Conservation (phyloP, 2,888 invertebrate genomes). For the Eupithecia subumbrata region DNA sequence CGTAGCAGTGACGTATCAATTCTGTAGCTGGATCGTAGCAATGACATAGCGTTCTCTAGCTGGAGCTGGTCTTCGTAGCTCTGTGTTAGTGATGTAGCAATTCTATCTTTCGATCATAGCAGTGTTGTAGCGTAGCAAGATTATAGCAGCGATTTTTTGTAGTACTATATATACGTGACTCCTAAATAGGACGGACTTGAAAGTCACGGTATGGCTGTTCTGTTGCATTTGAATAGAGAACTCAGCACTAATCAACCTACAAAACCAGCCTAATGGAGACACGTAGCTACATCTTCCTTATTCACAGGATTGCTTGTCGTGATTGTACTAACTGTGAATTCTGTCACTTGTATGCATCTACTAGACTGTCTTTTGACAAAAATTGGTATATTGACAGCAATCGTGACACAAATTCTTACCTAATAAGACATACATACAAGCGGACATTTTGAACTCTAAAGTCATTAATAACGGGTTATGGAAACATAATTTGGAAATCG, state of each 20-base stretch:
- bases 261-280: neutral
- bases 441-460: too few relatives aligned
- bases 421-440: neutral
- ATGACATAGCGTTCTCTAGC: too few relatives aligned
- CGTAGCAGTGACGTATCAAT: neutral
- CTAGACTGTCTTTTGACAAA: neutral
- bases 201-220: neutral
- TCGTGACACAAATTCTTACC: neutral
- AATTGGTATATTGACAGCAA: neutral
- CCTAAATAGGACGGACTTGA: neutral
- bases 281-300: neutral
- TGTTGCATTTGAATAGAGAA: neutral
- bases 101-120: neutral
- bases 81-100: neutral
- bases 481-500: too few relatives aligned
- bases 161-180: neutral
- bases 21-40: neutral
- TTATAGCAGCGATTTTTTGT: neutral
- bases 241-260: neutral
- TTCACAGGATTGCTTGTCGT: neutral
- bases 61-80: neutral
- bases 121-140: neutral
- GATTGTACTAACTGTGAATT: neutral
- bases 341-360: neutral
- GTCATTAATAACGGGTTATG: too few relatives aligned